phyloP scores from a whole-genome alignment of 2,797 vertebrate species.

The Tadarida brasiliensis region DNA sequence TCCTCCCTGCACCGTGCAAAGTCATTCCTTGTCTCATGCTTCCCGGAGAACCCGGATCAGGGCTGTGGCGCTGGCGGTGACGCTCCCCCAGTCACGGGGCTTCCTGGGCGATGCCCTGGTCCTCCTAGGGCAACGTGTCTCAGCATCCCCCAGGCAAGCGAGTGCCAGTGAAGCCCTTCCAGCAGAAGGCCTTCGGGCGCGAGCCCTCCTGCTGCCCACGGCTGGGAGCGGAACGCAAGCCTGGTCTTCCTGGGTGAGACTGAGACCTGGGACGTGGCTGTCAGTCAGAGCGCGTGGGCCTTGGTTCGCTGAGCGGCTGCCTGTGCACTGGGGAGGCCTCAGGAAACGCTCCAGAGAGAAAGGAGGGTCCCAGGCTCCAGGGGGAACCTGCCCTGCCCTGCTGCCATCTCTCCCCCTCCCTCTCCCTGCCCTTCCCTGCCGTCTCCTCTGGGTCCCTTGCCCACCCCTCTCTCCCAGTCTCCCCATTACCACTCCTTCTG shows the following conservation, averaged over 20 bases:
- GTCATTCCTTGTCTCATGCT: constrained; percentile 81
- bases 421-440: not conserved
- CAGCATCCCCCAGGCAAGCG: constrained; percentile 40
- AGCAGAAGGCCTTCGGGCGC: constrained; percentile 18
- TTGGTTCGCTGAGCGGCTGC: not conserved
- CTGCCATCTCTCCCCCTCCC: too few relatives aligned
- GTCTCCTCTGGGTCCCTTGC: fast-evolving
- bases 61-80: constrained; percentile 34
- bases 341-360: constrained; percentile 10
- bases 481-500: not conserved
- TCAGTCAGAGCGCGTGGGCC: not conserved
- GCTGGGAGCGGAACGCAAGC: not conserved
- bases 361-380: not conserved
- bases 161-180: constrained; percentile 19
- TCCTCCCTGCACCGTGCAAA: constrained; percentile 90
- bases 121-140: constrained; percentile 71
- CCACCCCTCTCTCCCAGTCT: not conserved
- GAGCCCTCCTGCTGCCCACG: not conserved
- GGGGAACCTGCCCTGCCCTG: not conserved
- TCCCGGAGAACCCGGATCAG: constrained; percentile 72
- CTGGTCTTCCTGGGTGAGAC: constrained; percentile 54
- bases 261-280: not conserved
- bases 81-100: constrained; percentile 68
- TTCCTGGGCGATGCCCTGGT: constrained; percentile 61
- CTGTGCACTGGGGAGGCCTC: not conserved